Percentiles rank a stretch among this genome's conserved stretches.
phyloP scores from a whole-genome alignment of 1,140 invertebrate species.

The Arion vulgaris region DNA sequence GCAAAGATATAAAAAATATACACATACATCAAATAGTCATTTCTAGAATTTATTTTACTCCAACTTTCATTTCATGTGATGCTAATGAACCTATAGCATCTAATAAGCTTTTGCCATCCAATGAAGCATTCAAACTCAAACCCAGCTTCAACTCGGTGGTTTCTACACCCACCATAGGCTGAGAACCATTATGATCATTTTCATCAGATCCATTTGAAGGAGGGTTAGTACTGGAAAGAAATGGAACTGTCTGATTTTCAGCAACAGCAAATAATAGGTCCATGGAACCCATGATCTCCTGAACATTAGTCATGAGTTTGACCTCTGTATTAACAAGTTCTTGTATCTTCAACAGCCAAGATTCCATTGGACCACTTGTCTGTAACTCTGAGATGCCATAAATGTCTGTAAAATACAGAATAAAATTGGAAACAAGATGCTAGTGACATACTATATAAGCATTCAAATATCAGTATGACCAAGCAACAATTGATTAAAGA shows the following conservation, averaged over 20 bases:
- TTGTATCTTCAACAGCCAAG: slow-evolving; percentile 17
- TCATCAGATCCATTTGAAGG: not conserved
- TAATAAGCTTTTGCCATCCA: slow-evolving; percentile 13
- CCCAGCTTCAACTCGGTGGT: not conserved
- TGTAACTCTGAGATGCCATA: slow-evolving; percentile 34
- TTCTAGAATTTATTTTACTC: too few relatives aligned
- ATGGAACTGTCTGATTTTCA: slow-evolving; percentile 8
- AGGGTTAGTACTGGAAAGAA: not conserved
- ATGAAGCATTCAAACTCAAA: too few relatives aligned
- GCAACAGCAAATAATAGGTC: slow-evolving; percentile 20
- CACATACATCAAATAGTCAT: too few relatives aligned
- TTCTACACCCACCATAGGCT: not conserved
- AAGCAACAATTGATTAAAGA: too few relatives aligned
- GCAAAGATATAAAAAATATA: too few relatives aligned
- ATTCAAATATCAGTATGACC: too few relatives aligned
- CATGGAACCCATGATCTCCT: slow-evolving; percentile 36
- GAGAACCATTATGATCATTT: not conserved
- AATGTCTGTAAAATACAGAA: slow-evolving; percentile 9
- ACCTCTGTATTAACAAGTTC: slow-evolving; percentile 17
- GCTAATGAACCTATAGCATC: slow-evolving; percentile 6
- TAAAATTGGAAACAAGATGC: too few relatives aligned
- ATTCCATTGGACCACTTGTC: slow-evolving; percentile 22
- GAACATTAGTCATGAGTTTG: slow-evolving; percentile 22
- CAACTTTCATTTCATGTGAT: not conserved
- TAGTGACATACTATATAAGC: too few relatives aligned